These are phyloP conservation scores for Acanthurus tractus DNA, from an alignment of 2,797 vertebrate species.

Conservation along the genomic window DNA sequence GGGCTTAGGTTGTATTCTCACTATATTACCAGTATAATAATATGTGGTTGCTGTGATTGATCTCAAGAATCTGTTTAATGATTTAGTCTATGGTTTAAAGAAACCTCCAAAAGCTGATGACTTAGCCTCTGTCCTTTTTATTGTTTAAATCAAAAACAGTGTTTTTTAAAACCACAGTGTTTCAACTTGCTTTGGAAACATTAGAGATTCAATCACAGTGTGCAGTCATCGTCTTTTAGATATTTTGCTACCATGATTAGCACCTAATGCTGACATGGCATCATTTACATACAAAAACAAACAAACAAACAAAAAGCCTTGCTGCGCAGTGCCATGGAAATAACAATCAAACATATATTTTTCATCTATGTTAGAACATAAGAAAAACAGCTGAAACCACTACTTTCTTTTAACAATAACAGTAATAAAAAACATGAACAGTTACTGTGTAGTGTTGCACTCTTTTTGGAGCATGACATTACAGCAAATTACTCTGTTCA, in stretches of 20 bases:
- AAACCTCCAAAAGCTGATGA: not conserved
- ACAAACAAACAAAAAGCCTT: not conserved
- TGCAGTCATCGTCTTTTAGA: not conserved
- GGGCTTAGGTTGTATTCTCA: not conserved
- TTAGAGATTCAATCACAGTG: not conserved
- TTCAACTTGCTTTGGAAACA: not conserved
- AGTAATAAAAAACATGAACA: not conserved
- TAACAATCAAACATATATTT: not conserved
- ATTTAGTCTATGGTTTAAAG: not conserved
- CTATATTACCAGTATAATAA: no score
- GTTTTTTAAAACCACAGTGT: not conserved
- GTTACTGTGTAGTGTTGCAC: no score
- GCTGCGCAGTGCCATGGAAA: not conserved
- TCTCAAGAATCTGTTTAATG: not conserved
- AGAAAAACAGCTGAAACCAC: not conserved
- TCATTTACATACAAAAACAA: not conserved
- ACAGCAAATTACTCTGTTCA: conserved; percentile 11
- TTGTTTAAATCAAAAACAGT: not conserved
- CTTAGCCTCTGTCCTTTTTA: not conserved
- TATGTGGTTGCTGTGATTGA: not conserved
- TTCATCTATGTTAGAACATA: not conserved
- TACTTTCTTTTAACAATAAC: not conserved
- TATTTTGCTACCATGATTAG: not conserved
- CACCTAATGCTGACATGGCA: not conserved
- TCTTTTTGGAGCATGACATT: not conserved